Percentiles rank a stretch among this genome's conserved stretches.
Evolutionary conservation across 2,888 invertebrate species (phyloP).

Genomic region (Netelia virgata): DNA sequence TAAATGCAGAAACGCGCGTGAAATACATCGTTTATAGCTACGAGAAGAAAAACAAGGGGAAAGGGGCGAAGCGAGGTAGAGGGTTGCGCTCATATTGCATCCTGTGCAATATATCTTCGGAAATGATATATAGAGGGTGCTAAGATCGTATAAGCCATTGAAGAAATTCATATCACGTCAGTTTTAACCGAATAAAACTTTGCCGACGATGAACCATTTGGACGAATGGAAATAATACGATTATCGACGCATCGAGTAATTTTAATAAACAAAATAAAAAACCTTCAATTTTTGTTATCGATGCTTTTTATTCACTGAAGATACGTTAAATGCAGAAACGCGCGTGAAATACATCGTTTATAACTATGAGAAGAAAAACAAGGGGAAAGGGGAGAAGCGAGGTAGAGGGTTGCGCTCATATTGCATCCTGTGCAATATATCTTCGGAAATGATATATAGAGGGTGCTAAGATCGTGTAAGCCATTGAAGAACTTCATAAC

Average conservation of each 20-base stretch:
- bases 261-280: too few species aligned
- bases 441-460: constrained; percentile 24
- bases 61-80: not conserved
- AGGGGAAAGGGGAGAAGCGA: not conserved
- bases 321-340: too few species aligned
- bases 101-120: constrained; percentile 3
- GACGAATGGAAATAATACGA: too few species aligned
- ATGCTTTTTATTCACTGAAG: not conserved
- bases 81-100: not conserved
- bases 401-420: not conserved
- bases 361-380: not conserved
- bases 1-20: too few species aligned
- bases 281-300: not conserved
- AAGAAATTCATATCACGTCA: constrained; percentile 10
- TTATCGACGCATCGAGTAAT: too few species aligned
- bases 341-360: not conserved
- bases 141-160: constrained; percentile 27
- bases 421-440: not conserved
- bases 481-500: constrained; percentile 34
- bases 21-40: not conserved
- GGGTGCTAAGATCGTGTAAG: constrained; percentile 23
- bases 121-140: constrained; percentile 23
- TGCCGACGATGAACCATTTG: too few species aligned
- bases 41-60: not conserved
- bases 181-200: too few species aligned